These are phyloP conservation scores for Griposia aprilina DNA, from an alignment of 2,888 invertebrate genomes.

Conservation along the genomic window DNA sequence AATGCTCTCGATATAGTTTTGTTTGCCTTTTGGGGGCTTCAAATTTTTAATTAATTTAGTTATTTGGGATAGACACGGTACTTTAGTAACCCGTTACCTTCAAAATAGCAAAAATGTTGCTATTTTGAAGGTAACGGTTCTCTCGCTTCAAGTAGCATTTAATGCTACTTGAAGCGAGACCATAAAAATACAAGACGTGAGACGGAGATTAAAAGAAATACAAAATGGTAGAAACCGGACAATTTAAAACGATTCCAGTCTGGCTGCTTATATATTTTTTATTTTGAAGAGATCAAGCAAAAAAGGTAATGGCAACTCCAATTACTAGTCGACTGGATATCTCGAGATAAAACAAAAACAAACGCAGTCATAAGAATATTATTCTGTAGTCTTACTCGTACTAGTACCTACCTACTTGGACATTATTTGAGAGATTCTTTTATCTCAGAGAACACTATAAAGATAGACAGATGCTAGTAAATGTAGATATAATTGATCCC, in stretches of 20 bases:
- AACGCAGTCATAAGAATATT: not conserved
- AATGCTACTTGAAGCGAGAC: not conserved
- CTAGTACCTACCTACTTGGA: constrained; percentile 2
- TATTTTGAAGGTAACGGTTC: too few relatives aligned
- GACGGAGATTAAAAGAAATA: constrained; percentile 2
- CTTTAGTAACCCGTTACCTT: not conserved
- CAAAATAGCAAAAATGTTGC: not conserved
- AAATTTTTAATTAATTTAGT: not conserved
- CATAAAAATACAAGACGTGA: constrained; percentile 3
- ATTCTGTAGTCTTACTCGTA: constrained; percentile 1
- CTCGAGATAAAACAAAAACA: not conserved
- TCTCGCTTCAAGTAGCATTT: too few relatives aligned
- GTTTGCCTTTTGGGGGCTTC: not conserved
- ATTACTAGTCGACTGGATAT: not conserved
- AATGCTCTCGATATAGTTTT: not conserved
- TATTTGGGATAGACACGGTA: not conserved
- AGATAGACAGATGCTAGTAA: not conserved
- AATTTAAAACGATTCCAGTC: not conserved
- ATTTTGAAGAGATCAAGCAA: constrained; percentile 20
- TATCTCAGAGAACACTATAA: constrained; percentile 8
- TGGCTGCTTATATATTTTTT: not conserved
- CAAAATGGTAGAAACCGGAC: constrained; percentile 30
- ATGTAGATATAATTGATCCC: not conserved
- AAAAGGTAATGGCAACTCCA: constrained; percentile 13
- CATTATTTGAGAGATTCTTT: not conserved